Percentiles rank a stretch among this genome's conserved stretches.
Conservation (phyloP, 2,888 invertebrate genomes). For the Tridacna crocea region DNA sequence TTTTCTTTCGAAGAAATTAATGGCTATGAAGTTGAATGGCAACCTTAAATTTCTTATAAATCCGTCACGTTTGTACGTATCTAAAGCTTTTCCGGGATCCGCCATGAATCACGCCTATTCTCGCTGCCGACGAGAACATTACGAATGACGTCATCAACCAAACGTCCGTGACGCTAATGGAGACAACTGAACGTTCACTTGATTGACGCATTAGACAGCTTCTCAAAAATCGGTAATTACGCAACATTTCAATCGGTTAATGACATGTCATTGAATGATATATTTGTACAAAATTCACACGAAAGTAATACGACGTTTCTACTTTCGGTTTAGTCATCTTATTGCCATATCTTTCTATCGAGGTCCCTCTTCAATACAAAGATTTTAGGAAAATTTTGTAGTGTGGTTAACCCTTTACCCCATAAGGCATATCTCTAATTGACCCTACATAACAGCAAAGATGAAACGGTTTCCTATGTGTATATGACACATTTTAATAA, state of each 20-base stretch:
- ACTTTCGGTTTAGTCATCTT: constrained; percentile 54
- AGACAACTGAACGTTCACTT: constrained; percentile 42
- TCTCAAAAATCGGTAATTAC: constrained; percentile 1
- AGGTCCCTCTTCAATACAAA: no score
- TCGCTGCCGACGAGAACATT: constrained; percentile 54
- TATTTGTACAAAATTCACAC: background rate
- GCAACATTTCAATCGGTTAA: background rate
- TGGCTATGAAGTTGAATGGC: no score
- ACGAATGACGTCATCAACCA: constrained; percentile 58
- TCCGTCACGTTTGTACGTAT: constrained; percentile 39
- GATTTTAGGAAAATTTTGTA: no score
- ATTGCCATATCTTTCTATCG: no score
- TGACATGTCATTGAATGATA: background rate
- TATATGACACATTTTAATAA: no score
- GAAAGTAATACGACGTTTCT: constrained; percentile 9
- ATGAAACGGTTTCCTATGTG: no score
- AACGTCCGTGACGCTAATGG: constrained; percentile 65
- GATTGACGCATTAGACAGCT: constrained; percentile 40
- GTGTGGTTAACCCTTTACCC: no score
- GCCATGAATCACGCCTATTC: constrained; percentile 55
- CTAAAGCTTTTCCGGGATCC: constrained; percentile 43
- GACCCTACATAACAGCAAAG: no score
- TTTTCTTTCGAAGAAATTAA: no score
- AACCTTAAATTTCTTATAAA: no score
- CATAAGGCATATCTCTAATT: no score